Percentiles rank a stretch among this genome's conserved stretches.
phyloP scores from a whole-genome alignment of 2,888 invertebrate genomes.

The Conchocele bisecta region DNA sequence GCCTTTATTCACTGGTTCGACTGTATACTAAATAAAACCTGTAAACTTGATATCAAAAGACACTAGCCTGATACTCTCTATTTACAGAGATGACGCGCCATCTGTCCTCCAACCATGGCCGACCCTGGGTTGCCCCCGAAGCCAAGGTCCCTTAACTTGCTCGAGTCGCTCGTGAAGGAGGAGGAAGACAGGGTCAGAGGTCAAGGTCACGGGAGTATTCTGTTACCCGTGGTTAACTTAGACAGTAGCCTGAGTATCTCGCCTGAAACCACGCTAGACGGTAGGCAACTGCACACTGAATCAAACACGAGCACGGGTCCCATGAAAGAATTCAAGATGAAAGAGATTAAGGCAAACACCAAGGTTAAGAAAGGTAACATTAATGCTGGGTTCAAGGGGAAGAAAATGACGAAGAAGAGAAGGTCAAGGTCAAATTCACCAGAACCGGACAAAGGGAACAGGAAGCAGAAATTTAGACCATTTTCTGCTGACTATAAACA shows the following conservation, averaged over 20 bases:
- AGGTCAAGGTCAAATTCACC: slow-evolving; percentile 40
- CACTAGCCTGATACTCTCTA: too few species aligned
- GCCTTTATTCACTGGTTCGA: too few species aligned
- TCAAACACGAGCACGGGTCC: slow-evolving; percentile 33
- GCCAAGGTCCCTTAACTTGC: slow-evolving; percentile 53
- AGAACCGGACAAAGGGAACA: slow-evolving; percentile 20
- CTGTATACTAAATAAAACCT: too few species aligned
- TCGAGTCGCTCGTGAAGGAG: slow-evolving; percentile 62
- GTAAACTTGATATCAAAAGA: too few species aligned
- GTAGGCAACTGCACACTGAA: slow-evolving; percentile 32
- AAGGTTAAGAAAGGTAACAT: slow-evolving; percentile 31
- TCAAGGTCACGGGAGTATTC: slow-evolving; percentile 1
- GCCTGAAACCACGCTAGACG: slow-evolving; percentile 33
- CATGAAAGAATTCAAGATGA: slow-evolving; percentile 53
- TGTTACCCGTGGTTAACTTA: slow-evolving; percentile 14
- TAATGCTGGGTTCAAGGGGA: slow-evolving; percentile 50
- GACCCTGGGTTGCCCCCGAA: slow-evolving; percentile 56
- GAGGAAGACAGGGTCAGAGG: slow-evolving; percentile 40
- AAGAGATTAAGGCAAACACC: slow-evolving; percentile 19
- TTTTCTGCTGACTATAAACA: slow-evolving; percentile 53
- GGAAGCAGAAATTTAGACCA: slow-evolving; percentile 38
- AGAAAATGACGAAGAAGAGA: slow-evolving; percentile 44
- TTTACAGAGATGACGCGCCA: slow-evolving; percentile 29
- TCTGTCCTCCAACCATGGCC: slow-evolving; percentile 30
- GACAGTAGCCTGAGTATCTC: slow-evolving; percentile 17